A percentile compares a stretch with the other conserved stretches of the same genome.
Evolutionary conservation across 2,888 invertebrate genomes (phyloP).

Genomic region (Girardia tigrina): DNA sequence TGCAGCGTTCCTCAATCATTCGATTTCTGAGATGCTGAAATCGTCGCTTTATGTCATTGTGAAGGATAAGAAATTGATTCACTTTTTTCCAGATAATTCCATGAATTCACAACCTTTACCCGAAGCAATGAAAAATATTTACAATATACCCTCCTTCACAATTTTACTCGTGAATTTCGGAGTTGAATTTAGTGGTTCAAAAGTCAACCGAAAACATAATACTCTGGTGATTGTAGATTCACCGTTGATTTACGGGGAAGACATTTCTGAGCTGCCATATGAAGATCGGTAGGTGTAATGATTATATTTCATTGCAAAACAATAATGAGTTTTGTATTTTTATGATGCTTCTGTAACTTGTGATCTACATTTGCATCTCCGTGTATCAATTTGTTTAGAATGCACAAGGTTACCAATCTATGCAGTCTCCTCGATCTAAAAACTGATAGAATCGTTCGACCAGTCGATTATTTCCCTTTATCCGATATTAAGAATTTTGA

Average conservation of each 20-base stretch:
- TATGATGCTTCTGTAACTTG: too few species aligned
- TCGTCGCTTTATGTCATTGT: not conserved
- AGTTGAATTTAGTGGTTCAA: not conserved
- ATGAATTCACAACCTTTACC: not conserved
- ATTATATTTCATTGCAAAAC: too few species aligned
- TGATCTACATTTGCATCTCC: too few species aligned
- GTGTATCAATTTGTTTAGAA: not conserved
- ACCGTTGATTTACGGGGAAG: constrained; percentile 23
- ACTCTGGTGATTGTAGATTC: not conserved
- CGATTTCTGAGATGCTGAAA: not conserved
- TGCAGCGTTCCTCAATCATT: not conserved
- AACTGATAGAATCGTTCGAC: not conserved
- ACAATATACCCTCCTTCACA: not conserved
- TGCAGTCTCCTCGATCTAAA: not conserved
- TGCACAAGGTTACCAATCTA: not conserved
- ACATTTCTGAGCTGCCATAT: not conserved
- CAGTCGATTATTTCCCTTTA: constrained; percentile 17
- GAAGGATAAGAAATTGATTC: not conserved
- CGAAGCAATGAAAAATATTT: not conserved
- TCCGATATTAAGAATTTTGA: not conserved
- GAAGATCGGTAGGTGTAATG: not conserved
- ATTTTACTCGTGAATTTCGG: not conserved
- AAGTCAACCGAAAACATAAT: not conserved
- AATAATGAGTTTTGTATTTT: too few species aligned
- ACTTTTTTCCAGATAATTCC: not conserved